phyloP scores from a whole-genome alignment of 2,797 vertebrate genomes.

The Sebastes itinus region DNA sequence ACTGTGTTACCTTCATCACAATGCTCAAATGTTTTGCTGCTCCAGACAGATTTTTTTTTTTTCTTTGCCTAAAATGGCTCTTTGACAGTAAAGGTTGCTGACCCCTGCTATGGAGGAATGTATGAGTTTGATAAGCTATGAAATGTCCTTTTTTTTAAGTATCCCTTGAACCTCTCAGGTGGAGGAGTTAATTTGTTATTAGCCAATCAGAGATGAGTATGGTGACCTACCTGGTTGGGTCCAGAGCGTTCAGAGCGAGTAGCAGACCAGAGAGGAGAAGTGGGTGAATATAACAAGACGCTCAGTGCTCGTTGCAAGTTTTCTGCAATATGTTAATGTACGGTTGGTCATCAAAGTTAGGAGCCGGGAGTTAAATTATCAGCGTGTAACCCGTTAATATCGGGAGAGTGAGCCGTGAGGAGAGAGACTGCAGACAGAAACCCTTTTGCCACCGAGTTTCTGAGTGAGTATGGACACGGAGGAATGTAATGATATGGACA shows the following conservation, averaged over 20 bases:
- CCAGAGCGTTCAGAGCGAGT: too few species aligned
- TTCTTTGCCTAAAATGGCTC: too few species aligned
- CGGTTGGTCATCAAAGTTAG: too few species aligned
- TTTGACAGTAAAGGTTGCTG: too few species aligned
- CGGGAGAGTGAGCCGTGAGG: neutral
- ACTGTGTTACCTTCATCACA: too few species aligned
- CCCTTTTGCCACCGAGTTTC: neutral
- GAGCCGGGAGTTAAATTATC: neutral
- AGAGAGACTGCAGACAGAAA: neutral
- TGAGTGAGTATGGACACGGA: neutral
- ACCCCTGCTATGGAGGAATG: too few species aligned
- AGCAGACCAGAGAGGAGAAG: neutral
- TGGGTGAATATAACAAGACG: neutral
- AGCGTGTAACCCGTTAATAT: neutral
- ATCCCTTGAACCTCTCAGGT: neutral
- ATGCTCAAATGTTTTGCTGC: too few species aligned
- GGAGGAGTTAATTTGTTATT: neutral
- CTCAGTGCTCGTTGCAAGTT: too few species aligned
- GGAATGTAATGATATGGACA: neutral
- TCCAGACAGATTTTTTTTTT: too few species aligned
- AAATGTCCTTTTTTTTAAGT: neutral
- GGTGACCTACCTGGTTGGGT: too few species aligned
- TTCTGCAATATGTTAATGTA: neutral
- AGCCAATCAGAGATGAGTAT: neutral
- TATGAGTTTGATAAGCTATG: too few species aligned